Base-by-base conservation (phyloP, 2,888 invertebrate species). In the Nomada flava region DNA sequence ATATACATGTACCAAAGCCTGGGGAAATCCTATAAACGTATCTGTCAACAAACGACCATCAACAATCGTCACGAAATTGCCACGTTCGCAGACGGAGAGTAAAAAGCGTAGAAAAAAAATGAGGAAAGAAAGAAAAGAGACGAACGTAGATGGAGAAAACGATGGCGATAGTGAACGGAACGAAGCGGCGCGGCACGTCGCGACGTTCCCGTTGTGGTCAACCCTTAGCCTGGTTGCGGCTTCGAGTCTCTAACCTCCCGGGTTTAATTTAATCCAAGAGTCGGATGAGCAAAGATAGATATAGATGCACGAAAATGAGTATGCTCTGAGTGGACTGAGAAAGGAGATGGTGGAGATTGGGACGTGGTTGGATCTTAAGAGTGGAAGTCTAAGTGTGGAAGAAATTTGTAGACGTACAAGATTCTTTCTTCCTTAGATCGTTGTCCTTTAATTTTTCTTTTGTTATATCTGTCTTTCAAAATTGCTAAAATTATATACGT, bases 201-300 rank as follows among this genome's bases (percentile, higher is more conserved):
- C 76, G 63, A 29, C 64, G 52, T 74, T 29, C 42, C 57, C 44
- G 72, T 64, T 72, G 75, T 63, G 71, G 78, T 50, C 62, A 64
- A 23, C 50, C 73, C 59, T 65, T 64, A 57, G 64, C 42, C 62
- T 60, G 72, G 47, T 68, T 70, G 74, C 59, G 76, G 74, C 62
- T 72, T 62, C 79, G 69, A 88, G 67, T 83, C 85, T 77, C 79
- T 80, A 75, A 85, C 86, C 87, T 84, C 88, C 76, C 60, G 82
- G 85, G 81, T 89, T 86, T 90, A 90, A 90, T 90, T 90, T 90
- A 89, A 90, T 90, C 90, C 90, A 82, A 87, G 89, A 84, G 85
- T 86, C 83, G 89, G 84, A 89, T 87, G 87, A 89, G 86, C 84
- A 81, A 75, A 82, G 86, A 84, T 67, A 80, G 85, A 83, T 89